Percentiles rank a stretch among this genome's conserved stretches.
These are phyloP conservation scores for Cherax quadricarinatus DNA, from an alignment of 1,140 invertebrate genomes.

Conservation along the genomic window DNA sequence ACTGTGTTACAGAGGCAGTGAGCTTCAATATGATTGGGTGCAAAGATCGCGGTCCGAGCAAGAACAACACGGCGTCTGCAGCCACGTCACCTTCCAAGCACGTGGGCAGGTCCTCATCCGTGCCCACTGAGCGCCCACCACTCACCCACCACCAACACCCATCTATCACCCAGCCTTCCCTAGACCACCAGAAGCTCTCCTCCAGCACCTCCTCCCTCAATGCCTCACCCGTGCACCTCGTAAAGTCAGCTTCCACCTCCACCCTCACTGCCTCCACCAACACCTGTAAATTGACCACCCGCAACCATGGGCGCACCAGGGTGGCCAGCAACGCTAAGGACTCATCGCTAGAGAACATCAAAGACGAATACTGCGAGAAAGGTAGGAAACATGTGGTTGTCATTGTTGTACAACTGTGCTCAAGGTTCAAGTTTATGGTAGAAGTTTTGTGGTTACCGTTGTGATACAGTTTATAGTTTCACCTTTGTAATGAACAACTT, in stretches of 20 bases:
- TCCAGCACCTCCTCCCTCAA: slow-evolving; percentile 40
- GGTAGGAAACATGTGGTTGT: slow-evolving; percentile 3
- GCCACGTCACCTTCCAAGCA: slow-evolving; percentile 54
- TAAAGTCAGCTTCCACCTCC: slow-evolving; percentile 59
- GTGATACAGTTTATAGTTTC: no score
- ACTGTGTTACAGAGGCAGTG: slow-evolving; percentile 40
- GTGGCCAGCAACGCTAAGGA: slow-evolving; percentile 24
- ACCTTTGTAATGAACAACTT: no score
- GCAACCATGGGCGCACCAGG: background rate
- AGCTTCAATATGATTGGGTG: slow-evolving; percentile 50
- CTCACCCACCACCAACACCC: slow-evolving; percentile 19
- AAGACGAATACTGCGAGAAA: slow-evolving; percentile 46
- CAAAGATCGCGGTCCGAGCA: slow-evolving; percentile 41
- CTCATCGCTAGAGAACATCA: slow-evolving; percentile 30
- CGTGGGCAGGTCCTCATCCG: slow-evolving; percentile 58
- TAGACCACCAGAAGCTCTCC: slow-evolving; percentile 13
- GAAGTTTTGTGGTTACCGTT: no score
- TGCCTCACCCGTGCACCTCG: slow-evolving; percentile 43
- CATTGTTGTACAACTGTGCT: background rate
- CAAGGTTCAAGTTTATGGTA: background rate
- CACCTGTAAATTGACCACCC: background rate
- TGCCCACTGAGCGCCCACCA: slow-evolving; percentile 55
- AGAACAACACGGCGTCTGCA: background rate
- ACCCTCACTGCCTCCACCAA: background rate
- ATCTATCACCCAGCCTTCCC: background rate